Percentiles rank a stretch among this genome's conserved stretches.
phyloP scores from a whole-genome alignment of 2,113 vertebrate species.

The Notechis scutatus region DNA sequence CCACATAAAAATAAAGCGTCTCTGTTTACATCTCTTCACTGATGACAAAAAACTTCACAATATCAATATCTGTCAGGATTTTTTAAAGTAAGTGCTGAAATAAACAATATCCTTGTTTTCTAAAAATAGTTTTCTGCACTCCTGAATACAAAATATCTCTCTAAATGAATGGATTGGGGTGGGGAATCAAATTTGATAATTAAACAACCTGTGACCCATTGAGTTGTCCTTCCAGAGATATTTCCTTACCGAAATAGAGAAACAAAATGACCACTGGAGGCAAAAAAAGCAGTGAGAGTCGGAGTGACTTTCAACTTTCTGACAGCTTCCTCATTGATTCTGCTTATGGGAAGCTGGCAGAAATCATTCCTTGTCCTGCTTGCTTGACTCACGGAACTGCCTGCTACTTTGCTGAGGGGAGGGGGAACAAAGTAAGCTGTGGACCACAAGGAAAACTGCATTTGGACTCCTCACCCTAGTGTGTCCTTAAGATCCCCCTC shows the following conservation, averaged over 20 bases:
- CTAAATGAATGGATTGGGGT: not conserved
- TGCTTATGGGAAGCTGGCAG: not conserved
- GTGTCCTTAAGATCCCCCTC: not conserved
- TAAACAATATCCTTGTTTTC: not conserved
- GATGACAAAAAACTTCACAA: not conserved
- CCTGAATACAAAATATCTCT: not conserved
- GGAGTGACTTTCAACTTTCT: not conserved
- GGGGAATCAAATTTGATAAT: not conserved
- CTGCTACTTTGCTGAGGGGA: not conserved
- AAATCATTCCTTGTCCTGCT: not conserved
- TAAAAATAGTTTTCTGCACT: not conserved
- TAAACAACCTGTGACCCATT: not conserved
- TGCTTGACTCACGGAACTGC: not conserved
- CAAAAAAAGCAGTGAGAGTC: not conserved
- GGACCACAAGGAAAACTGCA: not conserved
- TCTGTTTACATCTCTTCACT: not conserved
- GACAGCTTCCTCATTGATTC: not conserved
- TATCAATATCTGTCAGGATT: not conserved
- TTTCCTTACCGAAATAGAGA: not conserved
- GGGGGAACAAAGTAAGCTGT: not conserved
- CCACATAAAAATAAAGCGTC: not conserved
- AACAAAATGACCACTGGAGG: not conserved
- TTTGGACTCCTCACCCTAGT: not conserved
- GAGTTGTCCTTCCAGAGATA: not conserved
- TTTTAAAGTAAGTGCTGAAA: not conserved